Evolutionary conservation across 2,113 vertebrate species (phyloP), one percentile per base, ranked within the genome.

Genomic region (Myrmecophaga tridactyla): DNA sequence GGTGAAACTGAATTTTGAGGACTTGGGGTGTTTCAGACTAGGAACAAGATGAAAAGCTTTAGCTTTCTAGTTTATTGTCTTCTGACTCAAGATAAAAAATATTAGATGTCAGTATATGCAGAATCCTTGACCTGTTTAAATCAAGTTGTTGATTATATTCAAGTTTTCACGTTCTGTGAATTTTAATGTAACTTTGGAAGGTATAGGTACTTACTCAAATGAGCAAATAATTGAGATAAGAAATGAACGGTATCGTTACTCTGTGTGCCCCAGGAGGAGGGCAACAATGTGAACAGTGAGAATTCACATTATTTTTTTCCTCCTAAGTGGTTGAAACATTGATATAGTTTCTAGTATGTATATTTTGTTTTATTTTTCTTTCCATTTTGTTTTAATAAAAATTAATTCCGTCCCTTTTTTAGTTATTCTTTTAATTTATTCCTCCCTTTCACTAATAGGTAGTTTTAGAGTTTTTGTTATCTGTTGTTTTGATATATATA

Each of bases 111-210:
- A 72, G 0, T 86, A 56, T 29, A 41, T 53, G 36, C 56, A 56
- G 72, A 48, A 13, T 85, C 60, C 90, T 67, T 90, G 56, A 90
- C 56, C 20, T 62, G 53, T 48, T 92, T 77, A 65, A n/a, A 48
- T 29, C 77, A 70, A 77, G 12, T 4, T 84, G 46, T 31, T 88
- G 78, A 77, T 60, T 51, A 51, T n/a, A 77, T 29, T 70, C 25
- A 48, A 39, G 9, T 72, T 86, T 63, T 10, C 39, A 27, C 48
- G 1, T 93, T 70, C 63, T 75, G 58, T 73, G 67, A 95, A 17
- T 92, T 58, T 48, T 92, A 48, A 81, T 87, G 75, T 41, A 67
- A 39, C 48, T 92, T 95, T 92, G 39, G 14, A 46, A 65, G 82
- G 31, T 65, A 27, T 48, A 82, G 18, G 39, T 92, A 75, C 39